Evolutionary conservation across 2,888 invertebrate species (phyloP), one percentile per base, ranked within the genome.

Genomic region (Sarcophaga variegata): DNA sequence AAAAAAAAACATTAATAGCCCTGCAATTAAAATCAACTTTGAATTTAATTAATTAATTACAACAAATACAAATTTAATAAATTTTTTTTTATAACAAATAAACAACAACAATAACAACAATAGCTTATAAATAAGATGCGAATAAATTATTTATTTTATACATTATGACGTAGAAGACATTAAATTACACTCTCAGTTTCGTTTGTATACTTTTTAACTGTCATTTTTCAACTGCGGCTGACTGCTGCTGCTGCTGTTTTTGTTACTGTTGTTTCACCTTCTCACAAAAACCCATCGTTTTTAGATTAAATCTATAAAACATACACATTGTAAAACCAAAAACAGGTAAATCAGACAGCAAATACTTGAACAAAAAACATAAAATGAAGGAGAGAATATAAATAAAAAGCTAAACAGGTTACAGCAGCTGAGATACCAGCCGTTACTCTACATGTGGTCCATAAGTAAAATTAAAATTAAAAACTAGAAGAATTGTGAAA

Each of bases 171-270:
- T 74, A 81, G 47, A 27, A 75, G 59, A 76, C 17, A 74, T n/a
- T 17, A 66, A 66, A 79, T 77, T 60, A 14, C 1, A 87, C 91
- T 91, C 89, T 91, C 90, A 88, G 84, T 91, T 91, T 91, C 90
- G 89, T 91, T 91, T 90, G 86, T 89, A 90, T 90, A 14, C 3
- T 54, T 2, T 47, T 54, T 64, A n/a, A 49, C 62, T 70, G 49
- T 77, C 64, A 17, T 49, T 82, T 54, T 83, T 37, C 72, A 74
- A 78, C 2, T 14, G 72, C 25, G 37, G 8, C 37, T 37, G 37
- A 37, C 2, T 76, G 70, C 2, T 76, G 70, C 20, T 64, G 59
- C 66, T 77, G 71, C 63, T 81, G 20, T 71, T 71, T 45, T 47
- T 83, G 47, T 88, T 81, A 77, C 59, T 47, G n/a, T 25, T 14